These are phyloP conservation scores for Bagarius yarrelli DNA, from an alignment of 2,113 vertebrate genomes.

Conservation along the genomic window DNA sequence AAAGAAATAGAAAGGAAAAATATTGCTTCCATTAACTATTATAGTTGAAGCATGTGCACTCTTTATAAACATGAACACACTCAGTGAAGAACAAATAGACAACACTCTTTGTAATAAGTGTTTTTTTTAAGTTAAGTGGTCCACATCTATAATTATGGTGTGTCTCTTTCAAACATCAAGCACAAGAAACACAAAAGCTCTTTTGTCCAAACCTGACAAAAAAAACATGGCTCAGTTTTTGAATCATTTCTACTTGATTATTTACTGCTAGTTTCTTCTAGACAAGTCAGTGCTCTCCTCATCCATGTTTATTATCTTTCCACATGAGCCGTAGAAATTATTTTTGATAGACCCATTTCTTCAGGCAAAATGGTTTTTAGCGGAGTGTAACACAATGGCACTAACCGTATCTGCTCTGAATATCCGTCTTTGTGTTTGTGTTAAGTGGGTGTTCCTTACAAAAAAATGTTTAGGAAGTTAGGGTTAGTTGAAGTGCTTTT, in stretches of 20 bases:
- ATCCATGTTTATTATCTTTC: background rate
- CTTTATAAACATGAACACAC: background rate
- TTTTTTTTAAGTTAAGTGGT: background rate
- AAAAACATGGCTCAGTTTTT: background rate
- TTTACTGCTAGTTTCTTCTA: background rate
- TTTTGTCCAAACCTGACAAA: background rate
- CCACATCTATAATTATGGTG: background rate
- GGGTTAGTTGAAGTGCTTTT: no score
- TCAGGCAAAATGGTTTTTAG: background rate
- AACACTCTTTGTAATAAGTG: background rate
- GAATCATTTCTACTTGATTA: background rate
- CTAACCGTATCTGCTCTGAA: background rate
- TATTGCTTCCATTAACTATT: no score
- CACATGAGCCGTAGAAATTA: background rate
- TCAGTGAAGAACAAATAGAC: background rate
- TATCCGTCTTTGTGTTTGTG: background rate
- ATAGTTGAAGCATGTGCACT: background rate
- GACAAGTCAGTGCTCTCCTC: background rate
- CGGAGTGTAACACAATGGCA: background rate
- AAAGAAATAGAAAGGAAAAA: no score
- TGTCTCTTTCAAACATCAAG: constrained; percentile 1
- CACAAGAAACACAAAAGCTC: background rate
- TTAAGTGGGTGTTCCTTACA: background rate
- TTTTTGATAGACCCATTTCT: background rate
- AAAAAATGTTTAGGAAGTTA: no score